These are phyloP conservation scores for Laupala kohalensis DNA, from an alignment of 1,140 invertebrate species.

Conservation along the genomic window DNA sequence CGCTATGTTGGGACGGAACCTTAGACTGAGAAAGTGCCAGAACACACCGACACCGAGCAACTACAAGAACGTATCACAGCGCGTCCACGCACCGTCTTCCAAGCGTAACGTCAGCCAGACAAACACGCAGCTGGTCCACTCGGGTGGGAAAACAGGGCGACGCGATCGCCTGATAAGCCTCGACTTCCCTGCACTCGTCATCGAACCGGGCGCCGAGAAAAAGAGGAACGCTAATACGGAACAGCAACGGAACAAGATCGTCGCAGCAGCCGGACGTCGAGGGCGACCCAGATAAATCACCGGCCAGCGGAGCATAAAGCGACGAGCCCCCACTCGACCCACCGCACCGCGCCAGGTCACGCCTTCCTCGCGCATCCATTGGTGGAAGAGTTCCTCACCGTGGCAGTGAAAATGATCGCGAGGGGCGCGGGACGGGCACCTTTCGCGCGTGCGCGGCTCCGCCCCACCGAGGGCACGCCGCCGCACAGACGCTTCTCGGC, in stretches of 20 bases:
- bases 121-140: no score
- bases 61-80: no score
- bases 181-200: no score
- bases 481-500: neutral
- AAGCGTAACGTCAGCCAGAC: no score
- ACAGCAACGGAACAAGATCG: neutral
- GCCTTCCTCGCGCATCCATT: neutral
- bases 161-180: no score
- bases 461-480: neutral
- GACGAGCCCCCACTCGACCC: conserved; percentile 16
- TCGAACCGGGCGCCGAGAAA: neutral
- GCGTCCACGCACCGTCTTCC: no score
- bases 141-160: no score
- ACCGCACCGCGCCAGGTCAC: neutral
- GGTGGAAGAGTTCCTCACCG: neutral
- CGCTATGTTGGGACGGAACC: no score
- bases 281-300: neutral
- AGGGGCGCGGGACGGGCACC: neutral
- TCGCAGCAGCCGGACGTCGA: neutral
- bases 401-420: neutral
- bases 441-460: neutral
- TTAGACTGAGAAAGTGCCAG: no score
- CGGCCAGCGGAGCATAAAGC: neutral
- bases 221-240: neutral
- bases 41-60: no score